Conservation (phyloP, 2,888 invertebrate species). For the Sycophila texana region DNA sequence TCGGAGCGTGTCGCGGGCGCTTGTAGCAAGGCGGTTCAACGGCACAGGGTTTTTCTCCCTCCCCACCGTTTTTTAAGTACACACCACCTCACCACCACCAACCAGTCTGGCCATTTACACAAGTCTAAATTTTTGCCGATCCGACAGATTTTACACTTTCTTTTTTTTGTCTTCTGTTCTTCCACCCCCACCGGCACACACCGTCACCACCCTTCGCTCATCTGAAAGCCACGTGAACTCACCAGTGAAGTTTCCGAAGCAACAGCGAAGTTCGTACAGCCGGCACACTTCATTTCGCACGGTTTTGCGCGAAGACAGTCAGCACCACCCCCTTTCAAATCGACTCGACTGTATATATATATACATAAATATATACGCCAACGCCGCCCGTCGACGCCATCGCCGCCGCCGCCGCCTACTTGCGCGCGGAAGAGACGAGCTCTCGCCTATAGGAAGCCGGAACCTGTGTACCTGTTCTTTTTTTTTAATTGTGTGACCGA, state of each 20-base stretch:
- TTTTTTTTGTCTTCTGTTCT: background rate
- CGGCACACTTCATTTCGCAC: too few species aligned
- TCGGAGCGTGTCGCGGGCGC: conserved; percentile 56
- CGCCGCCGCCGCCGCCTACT: too few species aligned
- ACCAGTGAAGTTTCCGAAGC: too few species aligned
- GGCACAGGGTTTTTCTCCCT: conserved; percentile 15
- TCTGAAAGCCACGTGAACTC: background rate
- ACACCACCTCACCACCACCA: background rate
- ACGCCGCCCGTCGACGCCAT: too few species aligned
- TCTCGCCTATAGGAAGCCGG: background rate
- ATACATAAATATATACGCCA: too few species aligned
- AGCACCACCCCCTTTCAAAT: too few species aligned
- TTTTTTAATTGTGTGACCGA: background rate
- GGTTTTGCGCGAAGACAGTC: too few species aligned
- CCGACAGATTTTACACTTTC: background rate
- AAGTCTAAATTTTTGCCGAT: background rate
- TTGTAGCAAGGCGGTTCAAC: conserved; percentile 22
- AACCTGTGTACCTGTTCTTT: background rate
- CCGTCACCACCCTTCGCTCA: background rate
- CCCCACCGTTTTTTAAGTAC: conserved; percentile 1
- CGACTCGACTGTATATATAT: too few species aligned
- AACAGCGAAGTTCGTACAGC: too few species aligned
- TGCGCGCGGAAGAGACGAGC: too few species aligned
- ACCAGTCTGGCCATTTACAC: background rate
- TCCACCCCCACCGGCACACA: background rate